Conservation (phyloP, 2,888 invertebrate genomes). For the Drosophila imparisetae region DNA sequence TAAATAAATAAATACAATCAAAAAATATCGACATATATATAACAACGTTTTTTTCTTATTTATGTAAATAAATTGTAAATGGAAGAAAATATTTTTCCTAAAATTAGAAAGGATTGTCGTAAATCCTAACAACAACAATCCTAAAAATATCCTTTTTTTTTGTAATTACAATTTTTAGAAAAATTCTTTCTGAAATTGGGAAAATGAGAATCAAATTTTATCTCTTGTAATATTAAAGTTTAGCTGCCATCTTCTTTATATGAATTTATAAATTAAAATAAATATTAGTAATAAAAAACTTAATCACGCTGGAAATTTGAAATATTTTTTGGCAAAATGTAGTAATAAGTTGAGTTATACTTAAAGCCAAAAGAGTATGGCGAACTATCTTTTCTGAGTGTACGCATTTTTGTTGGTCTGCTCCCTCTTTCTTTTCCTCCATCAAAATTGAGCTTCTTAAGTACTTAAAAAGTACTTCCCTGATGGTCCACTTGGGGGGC, state of each 20-base stretch:
- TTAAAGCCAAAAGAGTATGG: too few relatives aligned
- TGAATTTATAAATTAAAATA: too few relatives aligned
- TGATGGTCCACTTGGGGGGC: background rate
- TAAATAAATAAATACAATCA: background rate
- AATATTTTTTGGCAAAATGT: too few relatives aligned
- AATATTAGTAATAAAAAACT: too few relatives aligned
- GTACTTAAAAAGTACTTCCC: conserved; percentile 4
- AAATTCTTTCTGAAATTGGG: background rate
- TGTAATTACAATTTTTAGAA: background rate
- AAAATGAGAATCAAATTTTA: too few relatives aligned
- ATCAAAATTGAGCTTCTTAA: background rate
- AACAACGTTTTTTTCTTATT: background rate
- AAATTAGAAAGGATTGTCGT: background rate
- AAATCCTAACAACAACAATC: background rate
- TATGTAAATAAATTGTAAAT: background rate
- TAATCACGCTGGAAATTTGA: too few relatives aligned
- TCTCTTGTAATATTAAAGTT: background rate
- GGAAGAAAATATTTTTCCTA: background rate
- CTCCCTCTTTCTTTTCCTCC: background rate
- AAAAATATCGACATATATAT: background rate
- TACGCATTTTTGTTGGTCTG: background rate
- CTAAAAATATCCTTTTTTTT: too few relatives aligned
- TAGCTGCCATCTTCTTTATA: background rate
- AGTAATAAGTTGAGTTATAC: too few relatives aligned
- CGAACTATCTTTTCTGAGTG: background rate